phyloP scores from a whole-genome alignment of 2,797 vertebrate genomes.

The Scarus forsteni region DNA sequence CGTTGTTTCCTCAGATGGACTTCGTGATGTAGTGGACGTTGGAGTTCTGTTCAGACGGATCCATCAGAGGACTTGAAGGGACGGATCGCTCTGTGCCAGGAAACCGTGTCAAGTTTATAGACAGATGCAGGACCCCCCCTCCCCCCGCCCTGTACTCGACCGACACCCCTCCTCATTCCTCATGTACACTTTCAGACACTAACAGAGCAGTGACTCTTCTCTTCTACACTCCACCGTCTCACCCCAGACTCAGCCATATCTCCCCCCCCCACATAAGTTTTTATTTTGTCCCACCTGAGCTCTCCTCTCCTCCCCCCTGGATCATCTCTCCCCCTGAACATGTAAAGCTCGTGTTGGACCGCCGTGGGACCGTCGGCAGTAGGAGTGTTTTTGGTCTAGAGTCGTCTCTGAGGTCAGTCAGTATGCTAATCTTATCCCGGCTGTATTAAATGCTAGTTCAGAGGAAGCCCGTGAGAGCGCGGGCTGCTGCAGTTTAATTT shows the following conservation, averaged over 20 bases:
- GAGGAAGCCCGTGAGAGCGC: constrained; percentile 34
- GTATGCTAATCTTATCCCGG: constrained; percentile 67
- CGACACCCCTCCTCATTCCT: constrained; percentile 39
- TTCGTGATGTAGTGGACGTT: constrained; percentile 73
- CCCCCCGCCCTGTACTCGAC: neutral
- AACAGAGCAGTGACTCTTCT: constrained; percentile 57
- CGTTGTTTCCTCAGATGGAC: constrained; percentile 43
- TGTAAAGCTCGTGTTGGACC: constrained; percentile 61
- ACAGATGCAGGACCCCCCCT: constrained; percentile 77
- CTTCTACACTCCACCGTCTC: constrained; percentile 70
- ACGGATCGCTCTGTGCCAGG: constrained; percentile 62
- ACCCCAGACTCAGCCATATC: constrained; percentile 43
- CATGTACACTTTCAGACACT: constrained; percentile 67
- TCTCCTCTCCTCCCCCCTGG: constrained; percentile 30
- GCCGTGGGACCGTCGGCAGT: constrained; percentile 45
- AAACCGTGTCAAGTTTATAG: constrained; percentile 60
- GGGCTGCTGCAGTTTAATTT: constrained; percentile 47
- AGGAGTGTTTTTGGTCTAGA: constrained; percentile 64
- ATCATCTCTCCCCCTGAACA: constrained; percentile 50
- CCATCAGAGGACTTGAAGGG: constrained; percentile 34
- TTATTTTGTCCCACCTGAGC: constrained; percentile 21
- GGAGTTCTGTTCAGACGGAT: constrained; percentile 46
- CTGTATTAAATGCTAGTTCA: constrained; percentile 68
- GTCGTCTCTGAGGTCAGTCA: constrained; percentile 68
- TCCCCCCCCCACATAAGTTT: constrained; percentile 12